Percentiles rank a stretch among this genome's conserved stretches.
These are phyloP conservation scores for Microcebus murinus DNA, from an alignment of 2,113 vertebrate species.

Conservation along the genomic window DNA sequence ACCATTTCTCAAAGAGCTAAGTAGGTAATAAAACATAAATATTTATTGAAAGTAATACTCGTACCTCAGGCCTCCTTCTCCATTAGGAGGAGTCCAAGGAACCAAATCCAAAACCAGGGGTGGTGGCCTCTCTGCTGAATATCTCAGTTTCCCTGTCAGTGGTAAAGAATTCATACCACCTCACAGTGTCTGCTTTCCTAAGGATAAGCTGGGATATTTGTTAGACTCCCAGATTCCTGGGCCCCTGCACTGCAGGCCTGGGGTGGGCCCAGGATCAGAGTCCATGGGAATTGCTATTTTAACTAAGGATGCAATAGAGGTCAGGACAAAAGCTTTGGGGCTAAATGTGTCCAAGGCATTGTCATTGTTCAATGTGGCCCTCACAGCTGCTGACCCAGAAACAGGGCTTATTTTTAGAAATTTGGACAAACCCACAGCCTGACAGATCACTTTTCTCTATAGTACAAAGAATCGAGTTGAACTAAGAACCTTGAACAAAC, in stretches of 20 bases:
- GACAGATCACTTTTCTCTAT: neutral
- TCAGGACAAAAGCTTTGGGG: slow-evolving; percentile 23
- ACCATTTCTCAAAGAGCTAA: slow-evolving; percentile 60
- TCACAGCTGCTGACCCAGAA: slow-evolving; percentile 71
- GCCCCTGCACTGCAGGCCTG: neutral
- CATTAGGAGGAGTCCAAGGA: neutral
- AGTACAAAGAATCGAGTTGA: slow-evolving; percentile 5
- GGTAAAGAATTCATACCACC: neutral
- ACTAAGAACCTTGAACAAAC: neutral
- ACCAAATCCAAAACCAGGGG: neutral
- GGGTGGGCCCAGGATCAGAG: neutral
- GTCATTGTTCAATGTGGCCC: slow-evolving; percentile 18
- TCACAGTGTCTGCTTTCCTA: neutral
- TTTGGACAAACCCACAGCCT: slow-evolving; percentile 37
- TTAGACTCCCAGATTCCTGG: neutral
- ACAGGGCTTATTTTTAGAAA: slow-evolving; percentile 68
- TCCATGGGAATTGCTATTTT: neutral
- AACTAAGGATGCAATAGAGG: neutral
- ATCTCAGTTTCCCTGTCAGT: neutral
- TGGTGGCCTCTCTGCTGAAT: neutral
- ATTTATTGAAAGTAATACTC: slow-evolving; percentile 16
- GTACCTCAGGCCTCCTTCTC: neutral
- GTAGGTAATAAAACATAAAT: slow-evolving; percentile 59
- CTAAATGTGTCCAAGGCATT: slow-evolving; percentile 29
- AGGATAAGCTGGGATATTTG: neutral